Base-by-base conservation (phyloP, 35 echinoderm and acorn worm genomes). In the Anneissia japonica region DNA sequence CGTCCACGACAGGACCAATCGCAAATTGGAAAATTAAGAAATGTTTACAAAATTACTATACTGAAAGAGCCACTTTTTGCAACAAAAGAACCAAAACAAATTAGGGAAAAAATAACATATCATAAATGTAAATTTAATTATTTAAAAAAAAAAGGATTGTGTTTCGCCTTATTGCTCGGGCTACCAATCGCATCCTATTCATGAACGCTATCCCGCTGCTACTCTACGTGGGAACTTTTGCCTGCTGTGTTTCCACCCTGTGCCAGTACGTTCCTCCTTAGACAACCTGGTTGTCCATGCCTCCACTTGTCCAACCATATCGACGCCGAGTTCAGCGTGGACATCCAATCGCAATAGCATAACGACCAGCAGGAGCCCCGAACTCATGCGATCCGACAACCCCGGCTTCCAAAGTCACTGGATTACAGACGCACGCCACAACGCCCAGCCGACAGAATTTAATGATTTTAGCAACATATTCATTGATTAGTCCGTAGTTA, bases 311-410 rank as follows among this genome's bases (percentile, higher is more conserved):
- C 39, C 77, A 85, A 91, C 94, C 91, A 90, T 97, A 90, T 94
- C 83, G 93, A 92, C 92, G 93, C 90, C 90, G 89, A 95, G 88
- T 89, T 95, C 91, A 95, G 90, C 87, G 83, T 74, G 94, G 94
- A 97, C 94, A 88, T 91, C 88, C 94, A 91, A 93, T 97, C 91
- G 87, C 91, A 88, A 97, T 97, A 97, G 94, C 73, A 41, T 88
- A 93, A 93, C 91, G 91, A 91, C 91, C 73, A 74, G 56, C 94
- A 93, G 94, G 23, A 77, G 83, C 93, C 94, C 90, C 94, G 84
- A 86, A 84, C 90, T 90, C 90, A 90, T 89, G 45, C 94, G 37
- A 92, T 97, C 87, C 94, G 79, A 77, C 90, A 89, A 39, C 85
- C 86, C 90, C 83, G 90, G 83, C 94, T 38, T 97, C 94, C 90